Base-by-base conservation (phyloP, 53 echinoderm and acorn worm genomes). In the Stichopus horrens region DNA sequence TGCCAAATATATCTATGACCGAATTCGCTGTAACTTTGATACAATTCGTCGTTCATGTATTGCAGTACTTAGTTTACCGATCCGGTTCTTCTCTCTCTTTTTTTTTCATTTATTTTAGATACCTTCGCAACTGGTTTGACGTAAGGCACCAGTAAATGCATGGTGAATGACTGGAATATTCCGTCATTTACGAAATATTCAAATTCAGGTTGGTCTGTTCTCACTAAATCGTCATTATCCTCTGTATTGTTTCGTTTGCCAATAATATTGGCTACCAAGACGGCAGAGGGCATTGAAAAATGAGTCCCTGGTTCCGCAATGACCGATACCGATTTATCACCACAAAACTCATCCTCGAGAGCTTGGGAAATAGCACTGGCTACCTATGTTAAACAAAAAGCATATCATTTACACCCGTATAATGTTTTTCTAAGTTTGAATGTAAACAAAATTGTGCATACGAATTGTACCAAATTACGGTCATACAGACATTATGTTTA, bases 231-330 rank as follows among this genome's bases (percentile, higher is more conserved):
- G 10, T 37, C 37, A 37, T 37, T 37, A 37, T 37, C 37, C 37
- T 37, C 1, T 37, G 37, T 37, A 37, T 37, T 37, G 37, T 37
- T 37, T 37, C 37, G 37, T 71, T 77, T 77, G 14, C 77, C 77
- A 77, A 54, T 53, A 22, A 77, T 77, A 16, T 54, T 77, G 23
- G 18, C 37, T 6, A 77, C 77, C 52, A 77, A 16, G 23, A 16
- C 54, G 37, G 23, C 9, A 23, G 77, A 53, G 6, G 77, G 77
- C 23, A 77, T 77, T 51, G 37, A 9, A 77, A 21, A 77, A 16
- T 77, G 54, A 54, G 53, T 22, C 10, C 77, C 77, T 53, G 77
- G 77, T 54, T 77, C 77, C 37, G 77, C 52, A 14, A 77, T 23
- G 6, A 77, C 37, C 21, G 11, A 11, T 11, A 77, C 37, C 21